phyloP scores from a whole-genome alignment of 2,888 invertebrate genomes.

The Listrodromus nycthemerus region DNA sequence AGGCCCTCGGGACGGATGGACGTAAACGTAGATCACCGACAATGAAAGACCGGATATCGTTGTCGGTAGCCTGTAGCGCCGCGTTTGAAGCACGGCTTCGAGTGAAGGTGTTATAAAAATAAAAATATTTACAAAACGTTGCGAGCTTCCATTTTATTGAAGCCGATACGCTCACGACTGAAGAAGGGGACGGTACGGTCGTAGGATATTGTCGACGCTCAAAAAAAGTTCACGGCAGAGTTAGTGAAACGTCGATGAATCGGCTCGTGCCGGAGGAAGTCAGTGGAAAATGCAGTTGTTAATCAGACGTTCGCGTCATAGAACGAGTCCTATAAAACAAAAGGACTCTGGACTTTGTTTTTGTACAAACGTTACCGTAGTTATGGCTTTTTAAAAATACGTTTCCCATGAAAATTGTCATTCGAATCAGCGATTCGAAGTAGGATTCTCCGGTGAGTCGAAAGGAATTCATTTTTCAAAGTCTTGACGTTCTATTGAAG shows the following conservation, averaged over 20 bases:
- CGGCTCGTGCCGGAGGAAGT: not conserved
- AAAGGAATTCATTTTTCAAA: too few species aligned
- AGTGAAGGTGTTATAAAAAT: slow-evolving; percentile 34
- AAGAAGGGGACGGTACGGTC: not conserved
- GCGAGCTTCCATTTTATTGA: not conserved
- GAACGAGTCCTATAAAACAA: not conserved
- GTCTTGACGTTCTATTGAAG: not conserved
- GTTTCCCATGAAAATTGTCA: too few species aligned
- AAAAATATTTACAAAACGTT: slow-evolving; percentile 10
- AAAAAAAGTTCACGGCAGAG: not conserved
- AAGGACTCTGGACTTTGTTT: not conserved
- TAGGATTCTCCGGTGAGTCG: too few species aligned
- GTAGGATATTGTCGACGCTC: not conserved
- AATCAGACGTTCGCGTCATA: not conserved
- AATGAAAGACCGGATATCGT: slow-evolving; percentile 78
- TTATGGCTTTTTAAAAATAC: too few species aligned
- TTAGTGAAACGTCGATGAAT: slow-evolving; percentile 7
- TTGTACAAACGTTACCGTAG: not conserved
- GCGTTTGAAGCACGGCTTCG: slow-evolving; percentile 69
- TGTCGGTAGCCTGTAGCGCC: slow-evolving; percentile 79
- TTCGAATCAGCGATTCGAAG: too few species aligned
- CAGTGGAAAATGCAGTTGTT: slow-evolving; percentile 13
- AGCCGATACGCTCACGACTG: not conserved
- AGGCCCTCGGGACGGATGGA: slow-evolving; percentile 68
- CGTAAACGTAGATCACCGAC: slow-evolving; percentile 79